A percentile compares a stretch with the other conserved stretches of the same genome.
phyloP scores from a whole-genome alignment of 2,797 vertebrate genomes.

The Chrysocyon brachyurus region DNA sequence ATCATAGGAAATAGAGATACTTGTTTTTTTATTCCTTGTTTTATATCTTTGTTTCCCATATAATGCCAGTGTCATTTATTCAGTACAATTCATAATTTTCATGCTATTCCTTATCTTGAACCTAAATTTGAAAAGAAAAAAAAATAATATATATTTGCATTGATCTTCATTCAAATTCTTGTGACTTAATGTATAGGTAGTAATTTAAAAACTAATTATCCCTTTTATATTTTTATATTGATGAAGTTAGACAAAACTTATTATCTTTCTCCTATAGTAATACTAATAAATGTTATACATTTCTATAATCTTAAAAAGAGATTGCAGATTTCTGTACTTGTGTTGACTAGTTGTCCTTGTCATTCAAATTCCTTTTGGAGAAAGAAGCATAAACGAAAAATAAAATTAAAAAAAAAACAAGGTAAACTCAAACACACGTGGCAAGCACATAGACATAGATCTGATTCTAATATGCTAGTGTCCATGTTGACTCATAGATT shows the following conservation, averaged over 20 bases:
- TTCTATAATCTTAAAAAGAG: conserved; percentile 60
- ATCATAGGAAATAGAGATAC: neutral
- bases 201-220: conserved; percentile 31
- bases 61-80: neutral
- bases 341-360: conserved; percentile 44
- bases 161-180: neutral
- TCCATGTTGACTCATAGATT: conserved; percentile 42
- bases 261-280: conserved; percentile 53
- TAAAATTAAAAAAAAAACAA: neutral
- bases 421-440: neutral
- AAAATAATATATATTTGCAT: neutral
- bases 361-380: conserved; percentile 13
- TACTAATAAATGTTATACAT: conserved; percentile 32
- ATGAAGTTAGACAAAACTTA: conserved; percentile 34
- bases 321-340: conserved; percentile 40
- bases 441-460: neutral
- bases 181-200: neutral
- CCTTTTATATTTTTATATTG: neutral
- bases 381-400: neutral
- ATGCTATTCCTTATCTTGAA: neutral
- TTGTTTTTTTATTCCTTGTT: neutral
- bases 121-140: neutral
- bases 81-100: neutral
- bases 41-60: neutral
- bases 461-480: neutral